A percentile compares a stretch with the other conserved stretches of the same genome.
Conservation (phyloP, 2,113 vertebrate genomes). For the Murina feae region DNA sequence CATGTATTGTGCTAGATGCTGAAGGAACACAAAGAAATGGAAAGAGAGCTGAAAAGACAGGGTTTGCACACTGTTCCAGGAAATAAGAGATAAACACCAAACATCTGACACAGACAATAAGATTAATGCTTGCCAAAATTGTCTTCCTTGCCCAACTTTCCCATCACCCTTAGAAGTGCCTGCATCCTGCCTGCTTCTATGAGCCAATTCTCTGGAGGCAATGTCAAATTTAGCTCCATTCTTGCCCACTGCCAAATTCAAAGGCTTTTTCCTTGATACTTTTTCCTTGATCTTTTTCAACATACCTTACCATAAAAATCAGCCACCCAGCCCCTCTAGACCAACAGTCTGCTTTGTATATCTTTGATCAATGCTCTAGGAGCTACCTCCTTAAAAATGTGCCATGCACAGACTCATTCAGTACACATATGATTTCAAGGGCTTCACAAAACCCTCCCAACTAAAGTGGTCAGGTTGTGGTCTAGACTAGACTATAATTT, state of each 20-base stretch:
- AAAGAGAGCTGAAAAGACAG: rapidly evolving
- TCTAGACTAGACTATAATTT: not conserved
- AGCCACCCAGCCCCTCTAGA: not conserved
- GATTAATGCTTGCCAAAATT: not conserved
- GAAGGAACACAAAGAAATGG: not conserved
- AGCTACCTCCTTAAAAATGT: not conserved
- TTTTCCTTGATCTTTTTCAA: not conserved
- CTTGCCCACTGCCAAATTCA: not conserved
- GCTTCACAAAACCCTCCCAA: not conserved
- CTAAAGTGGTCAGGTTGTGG: not conserved
- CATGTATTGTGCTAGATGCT: rapidly evolving
- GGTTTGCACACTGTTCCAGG: not conserved
- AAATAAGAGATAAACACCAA: not conserved
- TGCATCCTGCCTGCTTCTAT: not conserved
- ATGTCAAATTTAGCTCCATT: not conserved
- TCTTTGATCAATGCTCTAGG: not conserved
- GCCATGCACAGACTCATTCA: not conserved
- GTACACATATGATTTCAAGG: not conserved
- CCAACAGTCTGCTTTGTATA: rapidly evolving
- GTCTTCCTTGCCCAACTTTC: not conserved
- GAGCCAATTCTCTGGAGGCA: not conserved
- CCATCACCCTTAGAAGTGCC: not conserved
- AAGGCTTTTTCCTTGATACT: not conserved
- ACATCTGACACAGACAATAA: not conserved
- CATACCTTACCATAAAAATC: not conserved